Conservation (phyloP, 2,113 vertebrate species). For the Pseudorasbora parva region DNA sequence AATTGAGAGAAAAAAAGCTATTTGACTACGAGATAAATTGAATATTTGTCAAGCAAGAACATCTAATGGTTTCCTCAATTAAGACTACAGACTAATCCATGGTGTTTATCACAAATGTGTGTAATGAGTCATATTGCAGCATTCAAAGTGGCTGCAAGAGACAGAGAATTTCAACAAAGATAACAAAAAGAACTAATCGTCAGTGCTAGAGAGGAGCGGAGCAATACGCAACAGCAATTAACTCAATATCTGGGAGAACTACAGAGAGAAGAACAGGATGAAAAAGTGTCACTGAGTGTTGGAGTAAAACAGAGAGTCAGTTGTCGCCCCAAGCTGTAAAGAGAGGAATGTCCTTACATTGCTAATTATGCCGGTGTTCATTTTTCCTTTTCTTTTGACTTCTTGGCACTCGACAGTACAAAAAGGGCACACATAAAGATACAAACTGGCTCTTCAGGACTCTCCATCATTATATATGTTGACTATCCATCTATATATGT, state of each 20-base stretch:
- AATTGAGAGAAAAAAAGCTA: background rate
- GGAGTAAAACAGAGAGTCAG: conserved; percentile 11
- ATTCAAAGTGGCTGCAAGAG: conserved; percentile 41
- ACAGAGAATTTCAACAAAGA: conserved; percentile 33
- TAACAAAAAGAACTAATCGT: conserved; percentile 11
- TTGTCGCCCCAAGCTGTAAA: conserved; percentile 15
- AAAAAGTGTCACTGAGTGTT: conserved; percentile 5
- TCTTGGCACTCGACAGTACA: conserved; percentile 50
- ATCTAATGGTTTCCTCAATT: conserved; percentile 12
- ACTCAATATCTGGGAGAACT: conserved; percentile 30
- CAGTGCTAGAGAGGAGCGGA: conserved; percentile 35
- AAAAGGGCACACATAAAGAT: conserved; percentile 66
- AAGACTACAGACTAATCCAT: conserved; percentile 37
- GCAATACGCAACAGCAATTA: conserved; percentile 44
- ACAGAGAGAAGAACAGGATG: conserved; percentile 21
- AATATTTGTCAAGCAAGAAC: conserved; percentile 33
- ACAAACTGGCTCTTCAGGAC: conserved; percentile 48
- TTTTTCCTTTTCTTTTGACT: conserved; percentile 46
- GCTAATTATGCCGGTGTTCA: conserved; percentile 61
- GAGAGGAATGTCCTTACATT: conserved; percentile 22
- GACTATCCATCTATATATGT: no score
- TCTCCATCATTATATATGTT: no score
- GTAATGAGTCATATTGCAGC: conserved; percentile 38
- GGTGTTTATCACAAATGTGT: conserved; percentile 44
- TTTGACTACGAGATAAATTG: background rate